Conservation (phyloP, 2,797 vertebrate species). For the Melanotaenia nigrans region DNA sequence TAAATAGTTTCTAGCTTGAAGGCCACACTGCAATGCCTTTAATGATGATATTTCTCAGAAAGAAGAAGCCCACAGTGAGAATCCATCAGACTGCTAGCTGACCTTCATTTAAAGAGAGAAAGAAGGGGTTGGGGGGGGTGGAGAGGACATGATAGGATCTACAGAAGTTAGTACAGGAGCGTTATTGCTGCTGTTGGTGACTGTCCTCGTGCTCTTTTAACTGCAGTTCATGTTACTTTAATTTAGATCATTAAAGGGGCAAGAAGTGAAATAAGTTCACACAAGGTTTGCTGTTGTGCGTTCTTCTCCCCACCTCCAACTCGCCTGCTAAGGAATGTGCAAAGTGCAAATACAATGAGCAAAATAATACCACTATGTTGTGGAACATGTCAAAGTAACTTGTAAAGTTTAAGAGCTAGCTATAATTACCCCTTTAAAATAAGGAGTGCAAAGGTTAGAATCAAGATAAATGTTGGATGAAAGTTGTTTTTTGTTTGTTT, state of each 20-base stretch:
- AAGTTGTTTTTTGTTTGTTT: constrained; percentile 4
- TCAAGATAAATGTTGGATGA: constrained; percentile 7
- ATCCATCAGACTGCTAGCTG: constrained; percentile 52
- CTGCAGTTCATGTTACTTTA: constrained; percentile 19
- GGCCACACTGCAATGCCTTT: constrained; percentile 51
- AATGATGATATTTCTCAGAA: constrained; percentile 60
- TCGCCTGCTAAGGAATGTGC: too few species aligned
- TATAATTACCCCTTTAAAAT: neutral
- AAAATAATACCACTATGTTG: too few species aligned
- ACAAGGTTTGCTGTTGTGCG: too few species aligned
- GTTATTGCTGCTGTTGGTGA: constrained; percentile 16
- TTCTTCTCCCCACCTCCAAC: too few species aligned
- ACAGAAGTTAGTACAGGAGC: constrained; percentile 19
- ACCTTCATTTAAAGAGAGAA: constrained; percentile 55
- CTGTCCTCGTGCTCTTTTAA: constrained; percentile 36
- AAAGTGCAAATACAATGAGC: too few species aligned
- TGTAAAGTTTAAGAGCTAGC: too few species aligned
- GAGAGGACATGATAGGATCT: constrained; percentile 7
- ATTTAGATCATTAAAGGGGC: constrained; percentile 6
- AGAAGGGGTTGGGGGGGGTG: neutral
- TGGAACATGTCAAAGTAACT: too few species aligned
- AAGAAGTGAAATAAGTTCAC: too few species aligned
- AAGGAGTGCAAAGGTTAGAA: neutral
- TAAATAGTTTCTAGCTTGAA: constrained; percentile 60
- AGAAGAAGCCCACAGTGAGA: constrained; percentile 36